Evolutionary conservation across 2,113 vertebrate species (phyloP).

Genomic region (Malaclemys terrapin): DNA sequence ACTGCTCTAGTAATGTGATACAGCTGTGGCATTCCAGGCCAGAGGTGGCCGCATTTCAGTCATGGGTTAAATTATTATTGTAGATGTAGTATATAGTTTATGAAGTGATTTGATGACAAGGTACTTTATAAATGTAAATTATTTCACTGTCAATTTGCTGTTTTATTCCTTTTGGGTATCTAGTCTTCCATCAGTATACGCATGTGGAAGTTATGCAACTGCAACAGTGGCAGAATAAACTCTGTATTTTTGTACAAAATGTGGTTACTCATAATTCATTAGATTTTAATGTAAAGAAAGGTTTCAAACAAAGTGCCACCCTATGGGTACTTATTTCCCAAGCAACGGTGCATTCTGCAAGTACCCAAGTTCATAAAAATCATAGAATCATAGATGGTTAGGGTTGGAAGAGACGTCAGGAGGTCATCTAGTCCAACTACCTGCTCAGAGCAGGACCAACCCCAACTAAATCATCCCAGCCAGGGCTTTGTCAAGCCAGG

Average conservation of each 20-base stretch:
- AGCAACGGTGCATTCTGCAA: conserved; percentile 39
- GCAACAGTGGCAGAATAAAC: background rate
- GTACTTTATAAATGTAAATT: background rate
- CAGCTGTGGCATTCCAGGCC: background rate
- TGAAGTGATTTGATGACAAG: background rate
- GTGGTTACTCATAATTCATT: background rate
- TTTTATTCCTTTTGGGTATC: background rate
- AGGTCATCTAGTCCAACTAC: too few relatives aligned
- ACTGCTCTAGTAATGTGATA: background rate
- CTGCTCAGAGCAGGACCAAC: too few relatives aligned
- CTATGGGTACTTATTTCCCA: conserved; percentile 31
- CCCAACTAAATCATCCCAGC: too few relatives aligned
- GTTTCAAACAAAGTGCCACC: background rate
- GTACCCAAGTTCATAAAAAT: background rate
- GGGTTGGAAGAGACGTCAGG: too few relatives aligned
- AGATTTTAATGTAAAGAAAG: conserved; percentile 5
- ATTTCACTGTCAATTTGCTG: background rate
- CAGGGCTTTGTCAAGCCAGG: too few relatives aligned
- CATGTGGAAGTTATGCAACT: accelerated
- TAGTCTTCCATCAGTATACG: background rate
- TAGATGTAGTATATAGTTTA: background rate
- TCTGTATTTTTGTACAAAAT: background rate
- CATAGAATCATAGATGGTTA: too few relatives aligned
- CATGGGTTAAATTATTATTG: background rate
- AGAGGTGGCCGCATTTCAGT: accelerated